These are phyloP conservation scores for Pelobates fuscus DNA, from an alignment of 2,113 vertebrate genomes.

Conservation along the genomic window DNA sequence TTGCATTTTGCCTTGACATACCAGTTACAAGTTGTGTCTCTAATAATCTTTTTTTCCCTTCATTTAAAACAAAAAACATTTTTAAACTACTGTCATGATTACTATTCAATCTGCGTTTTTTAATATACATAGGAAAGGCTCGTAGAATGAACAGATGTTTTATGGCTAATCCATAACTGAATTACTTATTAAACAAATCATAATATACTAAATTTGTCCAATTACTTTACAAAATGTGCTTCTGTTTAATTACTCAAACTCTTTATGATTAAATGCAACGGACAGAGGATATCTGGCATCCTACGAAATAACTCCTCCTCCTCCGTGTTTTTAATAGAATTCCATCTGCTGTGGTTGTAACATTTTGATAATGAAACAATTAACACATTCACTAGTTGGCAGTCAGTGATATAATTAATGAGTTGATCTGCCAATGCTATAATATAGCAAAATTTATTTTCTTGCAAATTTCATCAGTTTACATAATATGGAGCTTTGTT, in stretches of 20 bases:
- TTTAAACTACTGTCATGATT: neutral
- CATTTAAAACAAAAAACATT: too few relatives aligned
- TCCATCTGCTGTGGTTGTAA: constrained; percentile 43
- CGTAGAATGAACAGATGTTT: constrained; percentile 29
- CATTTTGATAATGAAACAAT: constrained; percentile 47
- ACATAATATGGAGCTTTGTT: neutral
- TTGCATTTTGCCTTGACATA: neutral
- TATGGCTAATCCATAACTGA: constrained; percentile 27
- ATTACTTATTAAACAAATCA: constrained; percentile 49
- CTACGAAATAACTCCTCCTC: constrained; percentile 19
- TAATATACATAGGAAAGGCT: neutral
- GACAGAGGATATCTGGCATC: constrained; percentile 40
- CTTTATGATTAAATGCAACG: constrained; percentile 26
- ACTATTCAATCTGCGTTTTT: neutral
- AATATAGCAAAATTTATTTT: constrained; percentile 24
- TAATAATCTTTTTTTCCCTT: neutral
- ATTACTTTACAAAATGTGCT: constrained; percentile 47
- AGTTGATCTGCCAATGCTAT: constrained; percentile 15
- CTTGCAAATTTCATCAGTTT: constrained; percentile 8
- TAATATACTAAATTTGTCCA: constrained; percentile 47
- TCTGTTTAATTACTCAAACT: constrained; percentile 35
- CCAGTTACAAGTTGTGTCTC: neutral
- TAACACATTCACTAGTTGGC: constrained; percentile 42
- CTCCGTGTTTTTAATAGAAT: constrained; percentile 47
- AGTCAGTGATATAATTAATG: constrained; percentile 28